Base-by-base conservation (phyloP, 2,888 invertebrate genomes). In the Polymixis flavicincta region DNA sequence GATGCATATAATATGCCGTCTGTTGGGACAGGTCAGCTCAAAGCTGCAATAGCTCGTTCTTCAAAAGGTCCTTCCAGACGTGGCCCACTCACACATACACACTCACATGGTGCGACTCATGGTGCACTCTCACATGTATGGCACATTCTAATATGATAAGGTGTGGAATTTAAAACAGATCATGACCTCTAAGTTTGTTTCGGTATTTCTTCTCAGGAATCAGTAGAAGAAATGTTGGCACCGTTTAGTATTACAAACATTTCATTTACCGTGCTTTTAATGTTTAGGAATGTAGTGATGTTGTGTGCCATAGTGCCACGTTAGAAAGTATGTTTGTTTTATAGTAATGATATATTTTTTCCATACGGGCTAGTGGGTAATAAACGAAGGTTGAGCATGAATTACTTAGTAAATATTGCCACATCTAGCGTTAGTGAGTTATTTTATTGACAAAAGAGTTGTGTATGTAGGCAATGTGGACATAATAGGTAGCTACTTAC, bases 241-340 rank as follows among this genome's bases (percentile, higher is more conserved):
- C 37, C 37, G 6, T 37, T 6, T 37, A 37, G 0, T 37, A 5
- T 37, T 37, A 37, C 37, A 37, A 37, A 37, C 37, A 37, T 37
- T 37, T 37, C 3, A 37, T 37, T 37, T 25, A 9, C 28, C 13
- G 13, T 68, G 25, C 37, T 0, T 28, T 45, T 6, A 69, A 61
- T 71, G 19, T 32, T 6, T 48, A 13, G 13, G 3, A 19, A 22
- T 14, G 19, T 37, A 25, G 17, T 25, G n/a, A 0, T 59, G 19
- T 9, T n/a, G 13, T n/a, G 37, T 37, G 25, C 25, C 25, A 17
- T 22, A 69, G n/a, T 86, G 84, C 81, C 63, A 81, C 84, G 84
- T 71, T 63, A 78, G 81, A 81, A 81, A 70, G 71, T 71, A 50
- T n/a, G 60, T 22, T 55, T 55, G 50, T 71, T 72, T 69, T 28